Percentiles rank a stretch among this genome's conserved stretches.
phyloP scores from a whole-genome alignment of 2,113 vertebrate species.

The Phylloscopus whistleri region DNA sequence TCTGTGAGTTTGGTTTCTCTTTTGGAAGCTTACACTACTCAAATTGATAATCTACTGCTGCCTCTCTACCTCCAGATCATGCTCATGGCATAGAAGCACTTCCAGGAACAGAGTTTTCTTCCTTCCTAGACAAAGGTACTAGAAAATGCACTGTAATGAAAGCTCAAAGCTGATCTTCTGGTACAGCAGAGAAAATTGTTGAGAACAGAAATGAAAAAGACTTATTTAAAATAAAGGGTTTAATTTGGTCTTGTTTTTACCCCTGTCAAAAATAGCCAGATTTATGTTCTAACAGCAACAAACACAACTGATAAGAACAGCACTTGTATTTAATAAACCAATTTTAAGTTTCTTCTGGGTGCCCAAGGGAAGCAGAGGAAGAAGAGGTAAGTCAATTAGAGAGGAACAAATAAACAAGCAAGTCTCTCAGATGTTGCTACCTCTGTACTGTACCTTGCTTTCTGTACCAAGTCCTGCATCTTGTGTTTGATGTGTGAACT shows the following conservation, averaged over 20 bases:
- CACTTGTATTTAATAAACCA: background rate
- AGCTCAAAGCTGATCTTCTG: background rate
- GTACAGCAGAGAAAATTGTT: background rate
- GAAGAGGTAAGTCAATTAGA: slow-evolving; percentile 16
- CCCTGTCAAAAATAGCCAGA: background rate
- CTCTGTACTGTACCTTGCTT: background rate
- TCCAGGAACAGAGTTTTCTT: background rate
- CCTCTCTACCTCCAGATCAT: slow-evolving; percentile 95
- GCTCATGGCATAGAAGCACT: slow-evolving; percentile 79
- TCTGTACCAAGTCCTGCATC: background rate
- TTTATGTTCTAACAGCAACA: background rate
- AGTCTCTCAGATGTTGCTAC: background rate
- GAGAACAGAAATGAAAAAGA: background rate
- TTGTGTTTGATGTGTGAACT: background rate
- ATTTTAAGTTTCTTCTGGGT: background rate
- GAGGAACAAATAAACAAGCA: background rate
- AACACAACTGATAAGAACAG: background rate
- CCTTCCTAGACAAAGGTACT: background rate
- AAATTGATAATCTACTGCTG: slow-evolving; percentile 95
- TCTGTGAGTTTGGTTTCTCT: slow-evolving; percentile 89
- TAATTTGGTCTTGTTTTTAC: background rate
- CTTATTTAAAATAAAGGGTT: slow-evolving; percentile 44
- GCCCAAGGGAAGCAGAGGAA: background rate
- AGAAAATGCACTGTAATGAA: background rate
- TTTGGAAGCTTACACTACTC: slow-evolving; percentile 92